These are phyloP conservation scores for Nymphalis urticae DNA, from an alignment of 2,888 invertebrate species.

Conservation along the genomic window DNA sequence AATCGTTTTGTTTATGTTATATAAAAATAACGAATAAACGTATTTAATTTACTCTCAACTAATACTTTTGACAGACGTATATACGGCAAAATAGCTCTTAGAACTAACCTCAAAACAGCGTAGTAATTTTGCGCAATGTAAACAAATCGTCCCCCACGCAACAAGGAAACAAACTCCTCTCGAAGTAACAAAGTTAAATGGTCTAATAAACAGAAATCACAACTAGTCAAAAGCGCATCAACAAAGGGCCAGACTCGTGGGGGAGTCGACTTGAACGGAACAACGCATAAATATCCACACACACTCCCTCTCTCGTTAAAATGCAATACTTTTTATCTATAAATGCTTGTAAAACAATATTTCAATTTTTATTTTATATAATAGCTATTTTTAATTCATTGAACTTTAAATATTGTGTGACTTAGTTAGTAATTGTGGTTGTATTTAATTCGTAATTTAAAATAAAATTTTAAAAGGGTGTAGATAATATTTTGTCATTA, in stretches of 20 bases:
- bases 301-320: slow-evolving; percentile 51
- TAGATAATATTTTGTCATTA: no score
- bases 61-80: no score
- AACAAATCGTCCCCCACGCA: slow-evolving; percentile 45
- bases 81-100: no score
- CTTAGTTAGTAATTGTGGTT: no score
- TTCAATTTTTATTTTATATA: neutral
- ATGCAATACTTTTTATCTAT: slow-evolving; percentile 39
- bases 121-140: slow-evolving; percentile 38
- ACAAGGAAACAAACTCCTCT: slow-evolving; percentile 49
- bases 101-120: neutral
- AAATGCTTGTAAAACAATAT: slow-evolving; percentile 16
- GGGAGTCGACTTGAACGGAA: slow-evolving; percentile 54
- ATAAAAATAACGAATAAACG: no score
- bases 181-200: slow-evolving; percentile 64
- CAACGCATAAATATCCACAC: slow-evolving; percentile 60
- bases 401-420: no score
- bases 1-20: no score
- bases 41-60: no score
- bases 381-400: no score
- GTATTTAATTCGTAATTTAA: no score
- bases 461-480: no score
- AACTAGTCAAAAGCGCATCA: slow-evolving; percentile 78
- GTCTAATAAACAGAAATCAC: slow-evolving; percentile 74
- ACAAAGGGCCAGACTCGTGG: slow-evolving; percentile 59